Percentiles rank a stretch among this genome's conserved stretches.
phyloP scores from a whole-genome alignment of 1,140 invertebrate species.

The Maconellicoccus hirsutus region DNA sequence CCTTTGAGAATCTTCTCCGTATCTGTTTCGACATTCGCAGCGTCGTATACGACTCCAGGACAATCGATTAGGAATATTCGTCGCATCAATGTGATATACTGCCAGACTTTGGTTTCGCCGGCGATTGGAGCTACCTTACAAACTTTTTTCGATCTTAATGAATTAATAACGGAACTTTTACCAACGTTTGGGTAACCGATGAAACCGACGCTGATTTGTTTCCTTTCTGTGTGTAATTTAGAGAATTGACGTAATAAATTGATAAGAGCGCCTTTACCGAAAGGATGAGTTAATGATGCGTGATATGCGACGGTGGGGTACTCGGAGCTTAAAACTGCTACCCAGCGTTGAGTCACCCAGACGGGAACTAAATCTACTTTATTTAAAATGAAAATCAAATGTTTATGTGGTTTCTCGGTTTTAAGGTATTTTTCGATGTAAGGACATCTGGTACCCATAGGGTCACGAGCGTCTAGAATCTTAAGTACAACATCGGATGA shows the following conservation, averaged over 20 bases:
- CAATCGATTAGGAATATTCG: conserved; percentile 98
- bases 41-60: conserved; percentile 95
- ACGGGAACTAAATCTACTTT: conserved; percentile 93
- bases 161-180: conserved; percentile 97
- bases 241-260: conserved; percentile 91
- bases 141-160: conserved; percentile 84
- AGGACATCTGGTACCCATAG: conserved; percentile 84
- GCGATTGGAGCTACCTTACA: conserved; percentile 98
- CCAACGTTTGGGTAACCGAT: conserved; percentile 99
- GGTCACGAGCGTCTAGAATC: conserved; percentile 87
- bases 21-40: conserved; percentile 79
- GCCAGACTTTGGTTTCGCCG: conserved; percentile 99
- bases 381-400: conserved; percentile 88
- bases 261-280: conserved; percentile 93
- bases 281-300: conserved; percentile 93
- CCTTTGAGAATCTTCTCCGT: conserved; percentile 94
- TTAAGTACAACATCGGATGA: conserved; percentile 84
- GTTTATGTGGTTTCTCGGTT: conserved; percentile 83
- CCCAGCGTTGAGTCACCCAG: conserved; percentile 96
- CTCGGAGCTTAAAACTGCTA: conserved; percentile 80
- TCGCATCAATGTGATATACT: conserved; percentile 97
- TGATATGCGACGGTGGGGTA: conserved; percentile 98
- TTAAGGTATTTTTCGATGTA: conserved; percentile 74
- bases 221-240: conserved; percentile 90
- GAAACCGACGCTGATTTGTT: conserved; percentile 97